These are phyloP conservation scores for Willowsia nigromaculata DNA, from an alignment of 2,888 invertebrate species.

Conservation along the genomic window DNA sequence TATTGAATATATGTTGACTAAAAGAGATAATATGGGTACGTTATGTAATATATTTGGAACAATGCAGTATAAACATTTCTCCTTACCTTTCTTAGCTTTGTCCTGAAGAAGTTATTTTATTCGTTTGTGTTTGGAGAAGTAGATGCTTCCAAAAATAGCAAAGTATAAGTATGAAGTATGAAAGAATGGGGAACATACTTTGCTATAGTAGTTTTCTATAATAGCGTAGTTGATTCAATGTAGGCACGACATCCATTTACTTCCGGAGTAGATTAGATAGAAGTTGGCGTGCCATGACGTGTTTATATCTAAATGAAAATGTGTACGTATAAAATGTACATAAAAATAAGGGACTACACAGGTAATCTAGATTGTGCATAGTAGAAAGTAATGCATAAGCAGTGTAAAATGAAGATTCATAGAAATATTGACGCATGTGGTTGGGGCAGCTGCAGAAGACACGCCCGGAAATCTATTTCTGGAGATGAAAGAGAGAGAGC, in stretches of 20 bases:
- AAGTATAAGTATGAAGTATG: not conserved
- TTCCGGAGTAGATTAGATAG: constrained; percentile 38
- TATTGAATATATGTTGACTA: too few relatives aligned
- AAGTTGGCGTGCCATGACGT: not conserved
- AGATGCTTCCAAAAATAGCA: not conserved
- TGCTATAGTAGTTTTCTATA: not conserved
- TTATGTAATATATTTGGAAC: too few relatives aligned
- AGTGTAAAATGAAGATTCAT: constrained; percentile 18
- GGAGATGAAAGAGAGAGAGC: not conserved
- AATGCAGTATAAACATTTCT: too few relatives aligned
- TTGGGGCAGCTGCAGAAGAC: not conserved
- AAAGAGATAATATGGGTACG: too few relatives aligned
- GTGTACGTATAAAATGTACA: not conserved
- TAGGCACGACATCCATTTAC: constrained; percentile 16
- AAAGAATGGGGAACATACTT: not conserved
- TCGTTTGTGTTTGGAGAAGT: not conserved
- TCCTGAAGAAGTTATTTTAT: too few relatives aligned
- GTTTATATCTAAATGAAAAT: not conserved
- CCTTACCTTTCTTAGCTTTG: too few relatives aligned
- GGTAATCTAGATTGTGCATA: not conserved
- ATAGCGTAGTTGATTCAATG: not conserved
- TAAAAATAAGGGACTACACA: not conserved
- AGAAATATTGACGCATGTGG: not conserved
- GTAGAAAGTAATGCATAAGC: not conserved
- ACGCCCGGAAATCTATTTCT: constrained; percentile 45